Base-by-base conservation (phyloP, 92 coral and sea anemone genomes). In the Epizoanthus scotinus region DNA sequence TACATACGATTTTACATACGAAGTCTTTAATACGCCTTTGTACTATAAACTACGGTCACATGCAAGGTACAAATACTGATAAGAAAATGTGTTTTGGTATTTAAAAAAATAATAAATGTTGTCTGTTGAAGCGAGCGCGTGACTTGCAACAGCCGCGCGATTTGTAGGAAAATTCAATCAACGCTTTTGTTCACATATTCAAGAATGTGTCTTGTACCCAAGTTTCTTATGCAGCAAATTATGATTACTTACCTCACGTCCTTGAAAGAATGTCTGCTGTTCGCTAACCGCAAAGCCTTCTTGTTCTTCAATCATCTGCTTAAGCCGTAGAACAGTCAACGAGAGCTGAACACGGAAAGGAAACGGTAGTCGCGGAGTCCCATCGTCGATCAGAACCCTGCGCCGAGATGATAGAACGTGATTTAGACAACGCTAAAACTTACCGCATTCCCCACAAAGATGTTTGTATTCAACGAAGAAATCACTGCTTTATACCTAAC, bases 221-320 rank as follows among this genome's bases (percentile, higher is more conserved):
- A 38, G 7, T 54, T 59, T 82, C 63, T 77, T 65, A 26, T 61
- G 64, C 17, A 66, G 69, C 71, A 68, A 63, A 34, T 65, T 26
- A 57, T 10, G 61, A 53, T 50, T 82, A 78, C 72, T 86, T 83
- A 95, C 98, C 98, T 91, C 91, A 70, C 74, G 85, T 78, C 93
- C 98, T 68, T 91, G 94, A 78, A 93, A 94, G 83, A 87, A 91
- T 74, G 93, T 92, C 72, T 94, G 92, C 58, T 95, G 99, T 57
- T 95, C 99, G 73, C 92, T 84, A 13, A 95, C 88, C 63, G 96
- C 94, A 87, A 95, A 89, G 78, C 99, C 99, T 85, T 95, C 99
- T 77, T 95, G 99, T 61, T 94, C 94, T 63, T 95, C 99, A 40
- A 95, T 90, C 91, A 95, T 93, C 78, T 95, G 98, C 85, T 95